Conservation (phyloP, 2,113 vertebrate genomes). For the Ammospiza caudacuta region DNA sequence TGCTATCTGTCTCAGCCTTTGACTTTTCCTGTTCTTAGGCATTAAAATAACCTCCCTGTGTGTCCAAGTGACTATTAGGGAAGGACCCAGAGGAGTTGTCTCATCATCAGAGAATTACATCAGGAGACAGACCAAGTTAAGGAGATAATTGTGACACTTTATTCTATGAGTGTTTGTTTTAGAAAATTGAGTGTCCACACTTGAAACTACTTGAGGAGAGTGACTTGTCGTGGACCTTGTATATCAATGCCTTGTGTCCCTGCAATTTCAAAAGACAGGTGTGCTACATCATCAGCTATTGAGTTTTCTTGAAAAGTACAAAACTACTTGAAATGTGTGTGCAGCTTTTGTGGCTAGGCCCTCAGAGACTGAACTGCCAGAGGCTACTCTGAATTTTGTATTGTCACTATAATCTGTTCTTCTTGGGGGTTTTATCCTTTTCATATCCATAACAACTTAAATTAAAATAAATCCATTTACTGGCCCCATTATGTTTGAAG, state of each 20-base stretch:
- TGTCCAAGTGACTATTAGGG: background rate
- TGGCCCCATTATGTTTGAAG: background rate
- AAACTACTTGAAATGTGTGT: background rate
- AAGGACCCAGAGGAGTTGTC: background rate
- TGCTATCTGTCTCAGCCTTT: background rate
- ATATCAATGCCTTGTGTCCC: background rate
- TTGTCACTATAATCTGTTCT: background rate
- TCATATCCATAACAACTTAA: background rate
- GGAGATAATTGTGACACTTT: background rate
- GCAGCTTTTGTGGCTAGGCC: conserved; percentile 2
- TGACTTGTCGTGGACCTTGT: background rate
- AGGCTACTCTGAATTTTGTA: conserved; percentile 12
- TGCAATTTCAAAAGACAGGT: background rate
- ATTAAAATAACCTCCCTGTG: background rate
- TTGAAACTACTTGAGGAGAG: background rate
- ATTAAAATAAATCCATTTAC: conserved; percentile 9
- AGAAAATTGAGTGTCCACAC: background rate
- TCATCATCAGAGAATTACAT: background rate
- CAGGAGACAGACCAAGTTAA: background rate
- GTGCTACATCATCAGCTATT: background rate
- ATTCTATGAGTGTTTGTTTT: background rate
- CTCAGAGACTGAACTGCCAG: conserved; percentile 15
- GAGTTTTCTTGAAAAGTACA: background rate
- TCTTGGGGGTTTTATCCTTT: background rate
- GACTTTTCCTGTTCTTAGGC: background rate